Evolutionary conservation across 2,888 invertebrate genomes (phyloP).

Genomic region (Nesidiocoris tenuis): DNA sequence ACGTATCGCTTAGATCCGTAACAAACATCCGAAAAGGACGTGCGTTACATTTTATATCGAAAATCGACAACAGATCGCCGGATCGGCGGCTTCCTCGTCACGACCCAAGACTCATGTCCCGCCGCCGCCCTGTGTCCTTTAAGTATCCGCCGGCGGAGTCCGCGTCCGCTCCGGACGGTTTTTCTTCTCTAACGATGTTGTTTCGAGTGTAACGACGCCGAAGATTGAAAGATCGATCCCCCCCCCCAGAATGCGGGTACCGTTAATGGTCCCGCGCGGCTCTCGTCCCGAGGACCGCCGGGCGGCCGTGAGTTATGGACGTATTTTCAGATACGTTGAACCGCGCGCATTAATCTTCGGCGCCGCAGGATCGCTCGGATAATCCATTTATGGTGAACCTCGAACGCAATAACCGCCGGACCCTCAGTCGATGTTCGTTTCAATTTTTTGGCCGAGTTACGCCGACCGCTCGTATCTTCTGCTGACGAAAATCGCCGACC

Average conservation of each 20-base stretch:
- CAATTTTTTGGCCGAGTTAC: too few relatives aligned
- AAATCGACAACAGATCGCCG: neutral
- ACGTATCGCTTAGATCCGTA: neutral
- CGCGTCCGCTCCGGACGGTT: conserved; percentile 1
- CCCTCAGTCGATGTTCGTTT: too few relatives aligned
- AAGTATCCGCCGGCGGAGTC: neutral
- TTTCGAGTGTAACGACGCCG: conserved; percentile 24
- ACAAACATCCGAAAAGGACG: neutral
- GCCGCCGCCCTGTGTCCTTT: neutral
- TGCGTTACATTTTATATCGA: neutral
- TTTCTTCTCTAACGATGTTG: conserved; percentile 27
- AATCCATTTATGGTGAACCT: neutral
- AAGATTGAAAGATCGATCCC: conserved; percentile 30
- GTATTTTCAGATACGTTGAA: conserved; percentile 22
- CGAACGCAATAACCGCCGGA: neutral
- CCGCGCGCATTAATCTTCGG: conserved; percentile 9
- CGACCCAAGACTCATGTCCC: neutral
- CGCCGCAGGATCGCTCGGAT: neutral
- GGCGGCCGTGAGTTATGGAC: conserved; percentile 16
- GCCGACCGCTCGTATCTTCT: too few relatives aligned
- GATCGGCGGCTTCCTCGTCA: neutral
- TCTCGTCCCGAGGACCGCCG: neutral
- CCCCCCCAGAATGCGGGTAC: neutral
- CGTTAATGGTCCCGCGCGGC: conserved; percentile 13
- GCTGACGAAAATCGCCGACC: too few relatives aligned